Percentiles rank a stretch among this genome's conserved stretches.
Evolutionary conservation across 2,888 invertebrate genomes (phyloP).

Genomic region (Hirtodrosophila histrioides): DNA sequence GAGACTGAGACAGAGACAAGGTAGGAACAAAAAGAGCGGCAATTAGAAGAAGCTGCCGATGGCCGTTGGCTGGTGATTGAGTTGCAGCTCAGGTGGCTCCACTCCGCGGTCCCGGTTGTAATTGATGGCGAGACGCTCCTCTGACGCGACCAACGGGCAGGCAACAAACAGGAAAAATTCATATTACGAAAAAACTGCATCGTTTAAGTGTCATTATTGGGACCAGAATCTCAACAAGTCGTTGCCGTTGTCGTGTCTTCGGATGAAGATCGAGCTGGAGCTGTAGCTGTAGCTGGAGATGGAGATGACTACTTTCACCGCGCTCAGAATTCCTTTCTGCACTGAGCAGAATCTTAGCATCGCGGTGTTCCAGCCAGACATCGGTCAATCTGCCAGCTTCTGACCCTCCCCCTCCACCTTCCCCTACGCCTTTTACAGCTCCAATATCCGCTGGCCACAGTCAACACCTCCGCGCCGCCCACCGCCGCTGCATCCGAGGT

Average conservation of each 20-base stretch:
- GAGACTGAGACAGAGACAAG: conserved; percentile 27
- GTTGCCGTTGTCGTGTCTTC: conserved; percentile 52
- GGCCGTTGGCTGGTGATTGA: conserved; percentile 65
- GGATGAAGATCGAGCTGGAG: conserved; percentile 33
- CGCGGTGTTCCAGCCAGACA: conserved; percentile 54
- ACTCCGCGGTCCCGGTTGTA: conserved; percentile 48
- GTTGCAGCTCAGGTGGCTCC: conserved; percentile 72
- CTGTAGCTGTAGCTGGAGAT: conserved; percentile 35
- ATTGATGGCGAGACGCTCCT: conserved; percentile 66
- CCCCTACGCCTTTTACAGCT: conserved; percentile 24
- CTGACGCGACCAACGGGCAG: conserved; percentile 38
- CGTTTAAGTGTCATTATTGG: conserved; percentile 79
- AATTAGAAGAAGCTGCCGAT: conserved; percentile 69
- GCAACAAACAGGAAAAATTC: conserved; percentile 75
- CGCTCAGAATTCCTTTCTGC: conserved; percentile 68
- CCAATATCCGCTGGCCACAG: conserved; percentile 68
- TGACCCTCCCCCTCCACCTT: conserved; percentile 3
- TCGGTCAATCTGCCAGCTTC: conserved; percentile 61
- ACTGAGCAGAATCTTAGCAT: conserved; percentile 18
- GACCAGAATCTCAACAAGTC: conserved; percentile 77
- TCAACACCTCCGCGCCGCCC: conserved; percentile 67
- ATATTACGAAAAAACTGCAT: conserved; percentile 77
- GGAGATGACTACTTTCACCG: conserved; percentile 74
- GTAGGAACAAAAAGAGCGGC: conserved; percentile 57
- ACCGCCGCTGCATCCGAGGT: conserved; percentile 40